These are phyloP conservation scores for Dynastes tityus DNA, from an alignment of 2,888 invertebrate species.

Conservation along the genomic window DNA sequence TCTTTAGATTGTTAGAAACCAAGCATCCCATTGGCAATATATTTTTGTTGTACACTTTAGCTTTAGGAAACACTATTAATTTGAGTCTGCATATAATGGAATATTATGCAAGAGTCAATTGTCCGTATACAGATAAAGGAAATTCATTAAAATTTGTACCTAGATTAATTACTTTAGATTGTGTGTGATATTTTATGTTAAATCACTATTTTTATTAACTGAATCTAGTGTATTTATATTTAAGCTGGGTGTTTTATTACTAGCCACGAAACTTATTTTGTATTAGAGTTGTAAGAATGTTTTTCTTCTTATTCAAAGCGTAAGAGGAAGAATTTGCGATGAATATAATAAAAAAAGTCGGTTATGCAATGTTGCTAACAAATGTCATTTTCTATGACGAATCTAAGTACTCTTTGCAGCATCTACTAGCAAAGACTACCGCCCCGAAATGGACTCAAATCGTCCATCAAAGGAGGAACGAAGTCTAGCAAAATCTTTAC, in stretches of 20 bases:
- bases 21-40: slow-evolving; percentile 78
- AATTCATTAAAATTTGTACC: slow-evolving; percentile 72
- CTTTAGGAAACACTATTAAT: slow-evolving; percentile 84
- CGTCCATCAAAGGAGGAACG: too few relatives aligned
- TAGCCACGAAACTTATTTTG: neutral
- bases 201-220: neutral
- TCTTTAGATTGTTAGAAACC: slow-evolving; percentile 74
- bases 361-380: too few relatives aligned
- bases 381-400: too few relatives aligned
- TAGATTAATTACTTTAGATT: slow-evolving; percentile 69
- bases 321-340: too few relatives aligned
- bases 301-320: too few relatives aligned
- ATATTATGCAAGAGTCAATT: slow-evolving; percentile 85
- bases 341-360: too few relatives aligned
- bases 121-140: slow-evolving; percentile 72
- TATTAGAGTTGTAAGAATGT: neutral
- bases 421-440: too few relatives aligned
- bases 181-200: slow-evolving; percentile 54
- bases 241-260: neutral
- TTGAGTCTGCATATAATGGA: slow-evolving; percentile 89
- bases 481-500: too few relatives aligned
- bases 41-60: slow-evolving; percentile 87
- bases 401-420: too few relatives aligned
- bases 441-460: too few relatives aligned
- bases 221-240: neutral